phyloP scores from a whole-genome alignment of 2,888 invertebrate genomes.

The Aporophyla nigra region DNA sequence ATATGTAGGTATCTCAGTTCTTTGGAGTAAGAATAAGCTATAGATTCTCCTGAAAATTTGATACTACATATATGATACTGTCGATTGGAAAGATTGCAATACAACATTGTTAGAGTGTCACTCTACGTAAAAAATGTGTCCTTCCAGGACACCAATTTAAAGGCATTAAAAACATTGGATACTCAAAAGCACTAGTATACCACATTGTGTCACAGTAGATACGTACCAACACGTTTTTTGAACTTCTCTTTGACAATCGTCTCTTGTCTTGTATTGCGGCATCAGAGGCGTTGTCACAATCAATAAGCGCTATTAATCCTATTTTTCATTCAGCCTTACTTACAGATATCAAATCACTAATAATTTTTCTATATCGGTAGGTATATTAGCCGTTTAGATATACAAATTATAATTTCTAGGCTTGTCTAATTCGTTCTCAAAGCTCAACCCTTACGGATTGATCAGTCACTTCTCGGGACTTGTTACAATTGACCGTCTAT shows the following conservation, averaged over 20 bases:
- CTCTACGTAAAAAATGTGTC: neutral
- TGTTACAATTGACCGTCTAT: constrained; percentile 11
- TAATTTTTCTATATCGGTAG: too few relatives aligned
- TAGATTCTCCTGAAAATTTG: neutral
- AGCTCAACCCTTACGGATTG: constrained; percentile 6
- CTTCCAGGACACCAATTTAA: neutral
- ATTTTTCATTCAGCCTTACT: too few relatives aligned
- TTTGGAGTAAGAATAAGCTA: constrained; percentile 20
- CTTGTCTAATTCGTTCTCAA: constrained; percentile 24
- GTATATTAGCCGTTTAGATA: too few relatives aligned
- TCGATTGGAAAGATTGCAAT: neutral
- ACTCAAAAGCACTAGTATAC: neutral
- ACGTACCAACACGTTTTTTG: neutral
- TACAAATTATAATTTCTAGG: too few relatives aligned
- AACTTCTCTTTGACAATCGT: neutral
- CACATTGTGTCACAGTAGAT: neutral
- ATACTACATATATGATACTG: neutral
- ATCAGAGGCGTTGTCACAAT: neutral
- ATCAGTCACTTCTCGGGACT: constrained; percentile 20
- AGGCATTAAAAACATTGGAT: neutral
- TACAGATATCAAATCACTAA: too few relatives aligned
- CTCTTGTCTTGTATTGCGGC: neutral
- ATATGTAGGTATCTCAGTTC: constrained; percentile 32
- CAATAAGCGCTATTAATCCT: neutral
- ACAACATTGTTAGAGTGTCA: neutral